A percentile compares a stretch with the other conserved stretches of the same genome.
phyloP scores from a whole-genome alignment of 2,113 vertebrate species.

The Lamprotornis superbus region DNA sequence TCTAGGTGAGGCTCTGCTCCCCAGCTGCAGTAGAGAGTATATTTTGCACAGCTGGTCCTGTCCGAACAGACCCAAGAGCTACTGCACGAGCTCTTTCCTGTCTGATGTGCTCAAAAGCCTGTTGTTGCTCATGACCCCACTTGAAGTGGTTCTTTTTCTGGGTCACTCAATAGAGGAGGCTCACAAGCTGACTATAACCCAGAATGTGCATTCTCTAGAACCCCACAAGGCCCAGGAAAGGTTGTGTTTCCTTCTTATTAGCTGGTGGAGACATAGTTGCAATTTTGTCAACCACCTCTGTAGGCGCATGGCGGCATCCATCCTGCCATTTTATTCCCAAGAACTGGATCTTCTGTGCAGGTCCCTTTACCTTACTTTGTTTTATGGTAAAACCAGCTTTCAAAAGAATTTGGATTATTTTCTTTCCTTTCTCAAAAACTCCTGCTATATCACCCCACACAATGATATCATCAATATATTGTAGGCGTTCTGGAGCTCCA shows the following conservation, averaged over 20 bases:
- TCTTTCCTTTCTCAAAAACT: background rate
- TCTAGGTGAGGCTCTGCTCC: background rate
- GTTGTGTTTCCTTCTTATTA: background rate
- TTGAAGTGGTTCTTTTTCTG: background rate
- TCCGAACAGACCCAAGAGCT: background rate
- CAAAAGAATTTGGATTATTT: background rate
- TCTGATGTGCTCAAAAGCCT: background rate
- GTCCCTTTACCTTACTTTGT: background rate
- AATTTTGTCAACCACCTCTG: background rate
- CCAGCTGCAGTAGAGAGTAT: background rate
- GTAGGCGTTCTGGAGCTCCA: background rate
- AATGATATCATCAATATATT: background rate
- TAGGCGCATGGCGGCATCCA: background rate
- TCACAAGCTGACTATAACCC: background rate
- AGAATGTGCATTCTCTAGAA: background rate
- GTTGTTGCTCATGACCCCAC: background rate
- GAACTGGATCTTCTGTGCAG: background rate
- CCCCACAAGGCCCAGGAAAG: background rate
- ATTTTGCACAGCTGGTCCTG: background rate
- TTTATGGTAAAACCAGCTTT: background rate
- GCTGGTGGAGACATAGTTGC: background rate
- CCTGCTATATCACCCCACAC: background rate
- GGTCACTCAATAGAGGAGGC: background rate
- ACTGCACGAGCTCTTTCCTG: background rate
- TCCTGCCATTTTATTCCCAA: background rate